Base-by-base conservation (phyloP, 2,888 invertebrate species). In the Myopa testacea region DNA sequence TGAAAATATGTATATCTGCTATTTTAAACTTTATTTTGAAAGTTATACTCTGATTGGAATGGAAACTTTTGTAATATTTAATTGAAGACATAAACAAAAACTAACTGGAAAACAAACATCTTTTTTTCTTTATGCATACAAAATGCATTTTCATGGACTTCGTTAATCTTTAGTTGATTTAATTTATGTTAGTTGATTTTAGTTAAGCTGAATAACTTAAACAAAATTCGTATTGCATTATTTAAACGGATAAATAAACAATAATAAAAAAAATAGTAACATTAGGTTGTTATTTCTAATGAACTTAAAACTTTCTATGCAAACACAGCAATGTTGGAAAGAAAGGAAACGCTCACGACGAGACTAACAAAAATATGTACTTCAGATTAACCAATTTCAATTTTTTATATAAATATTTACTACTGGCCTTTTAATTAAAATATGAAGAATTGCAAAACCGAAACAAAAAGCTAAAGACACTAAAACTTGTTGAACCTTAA, bases 331-430 rank as follows among this genome's bases (percentile, higher is more conserved):
- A n/a, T 8, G 55, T 55, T 55, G 16, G 55, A 10, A 55, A 50
- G 12, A 62, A 16, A 52, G 63, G 26, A 4, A 52, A 10, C 60
- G n/a, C 40, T 19, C 63, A 63, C n/a, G 26, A 50, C 63, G 34
- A 63, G 34, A 52, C n/a, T 70, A 19, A n/a, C 55, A 55, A 40
- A 3, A 70, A 70, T n/a, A 45, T 10, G n/a, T 12, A 52, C 19
- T 69, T 5, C 38, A 62, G 40, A 73, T 45, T 75, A 79, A 78
- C 58, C 19, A 78, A 40, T 75, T 79, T 77, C 45, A 76, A 79
- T 79, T 77, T 77, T 80, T 78, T 77, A 75, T 71, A 78, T 58
- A 73, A 71, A 14, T 10, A 8, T 8, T 69, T 70, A 75, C 37
- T 74, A 16, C 26, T 26, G 26, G 26, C 26, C 26, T 26, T 26